Base-by-base conservation (phyloP, 2,113 vertebrate species). In the Struthidea cinerea region DNA sequence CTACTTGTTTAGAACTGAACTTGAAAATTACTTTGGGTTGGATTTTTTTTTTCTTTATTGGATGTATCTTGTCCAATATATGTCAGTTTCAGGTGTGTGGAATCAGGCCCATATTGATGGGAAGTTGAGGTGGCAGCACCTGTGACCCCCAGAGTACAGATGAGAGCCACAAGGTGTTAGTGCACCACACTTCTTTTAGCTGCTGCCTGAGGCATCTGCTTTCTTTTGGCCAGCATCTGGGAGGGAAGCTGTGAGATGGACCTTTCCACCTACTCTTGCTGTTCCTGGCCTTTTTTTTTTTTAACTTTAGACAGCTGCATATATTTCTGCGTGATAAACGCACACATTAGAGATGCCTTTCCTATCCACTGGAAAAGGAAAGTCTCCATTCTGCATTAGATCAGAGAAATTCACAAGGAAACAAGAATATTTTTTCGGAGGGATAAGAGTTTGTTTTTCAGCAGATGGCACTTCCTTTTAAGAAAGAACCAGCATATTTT, bases 401-500 rank as follows among this genome's bases (percentile, higher is more conserved):
- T 53, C 27, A 61, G 50, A 81, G 42, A 67, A 53, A 53, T 49
- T 73, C 28, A 49, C 26, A 50, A 44, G 49, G 32, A 84, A 49
- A 35, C 28, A 70, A 53, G 33, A 59, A 16, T 84, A 21, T 59
- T 37, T 67, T 89, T 91, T 21, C 13, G 1, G 2, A 41, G 60
- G 42, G 28, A 53, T 42, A n/a, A 22, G 42, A 56, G 14, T 69
- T 64, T 84, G n/a, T 37, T 91, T 87, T 84, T 77, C 50, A 87
- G 73, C 84, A 96, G 73, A 78, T 89, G 87, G 81, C 46, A 52
- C 7, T 71, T 90, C 46, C 37, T 88, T 91, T 79, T 87, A 32
- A 70, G 86, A 79, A 80, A 90, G 79, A 46, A 71, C 35, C 30
- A 70, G 56, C 23, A 5, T 89, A 41, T 89, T 90, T 92, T 92